Evolutionary conservation across 2,888 invertebrate genomes (phyloP).

Genomic region (Apeira syringaria): DNA sequence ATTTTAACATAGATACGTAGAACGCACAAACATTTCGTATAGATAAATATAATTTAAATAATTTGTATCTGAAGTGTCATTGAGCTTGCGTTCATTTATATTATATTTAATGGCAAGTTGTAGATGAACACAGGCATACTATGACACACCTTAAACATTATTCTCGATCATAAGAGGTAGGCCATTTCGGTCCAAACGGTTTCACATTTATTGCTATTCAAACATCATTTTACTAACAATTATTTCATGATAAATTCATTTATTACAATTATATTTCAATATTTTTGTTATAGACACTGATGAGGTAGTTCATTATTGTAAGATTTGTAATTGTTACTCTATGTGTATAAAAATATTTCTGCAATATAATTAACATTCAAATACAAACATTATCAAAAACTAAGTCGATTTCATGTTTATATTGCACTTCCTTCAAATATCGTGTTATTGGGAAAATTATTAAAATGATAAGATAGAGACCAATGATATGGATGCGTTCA

Average conservation of each 20-base stretch:
- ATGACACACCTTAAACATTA: conserved; percentile 26
- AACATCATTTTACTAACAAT: conserved; percentile 20
- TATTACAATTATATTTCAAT: conserved; percentile 15
- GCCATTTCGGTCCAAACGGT: conserved; percentile 54
- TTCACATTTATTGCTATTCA: conserved; percentile 34
- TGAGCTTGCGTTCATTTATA: conserved; percentile 19
- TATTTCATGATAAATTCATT: conserved; percentile 11
- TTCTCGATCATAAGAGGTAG: conserved; percentile 46
- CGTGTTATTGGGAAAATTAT: conserved; percentile 14
- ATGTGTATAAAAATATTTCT: conserved; percentile 82
- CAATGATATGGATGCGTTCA: conserved; percentile 45
- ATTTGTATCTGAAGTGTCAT: conserved; percentile 19
- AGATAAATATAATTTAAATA: conserved; percentile 26
- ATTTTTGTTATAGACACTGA: conserved; percentile 64
- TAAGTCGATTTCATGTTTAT: conserved; percentile 71
- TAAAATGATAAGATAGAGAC: conserved; percentile 32
- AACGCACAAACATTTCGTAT: conserved; percentile 45
- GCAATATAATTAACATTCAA: conserved; percentile 81
- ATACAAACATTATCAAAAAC: conserved; percentile 81
- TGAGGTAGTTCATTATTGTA: conserved; percentile 78
- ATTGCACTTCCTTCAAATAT: conserved; percentile 61
- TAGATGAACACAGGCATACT: conserved; percentile 22
- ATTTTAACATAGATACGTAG: conserved; percentile 55
- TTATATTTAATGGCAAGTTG: conserved; percentile 28
- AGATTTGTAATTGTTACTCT: conserved; percentile 53